phyloP scores from a whole-genome alignment of 2,888 invertebrate species.

The Lottia gigantea region DNA sequence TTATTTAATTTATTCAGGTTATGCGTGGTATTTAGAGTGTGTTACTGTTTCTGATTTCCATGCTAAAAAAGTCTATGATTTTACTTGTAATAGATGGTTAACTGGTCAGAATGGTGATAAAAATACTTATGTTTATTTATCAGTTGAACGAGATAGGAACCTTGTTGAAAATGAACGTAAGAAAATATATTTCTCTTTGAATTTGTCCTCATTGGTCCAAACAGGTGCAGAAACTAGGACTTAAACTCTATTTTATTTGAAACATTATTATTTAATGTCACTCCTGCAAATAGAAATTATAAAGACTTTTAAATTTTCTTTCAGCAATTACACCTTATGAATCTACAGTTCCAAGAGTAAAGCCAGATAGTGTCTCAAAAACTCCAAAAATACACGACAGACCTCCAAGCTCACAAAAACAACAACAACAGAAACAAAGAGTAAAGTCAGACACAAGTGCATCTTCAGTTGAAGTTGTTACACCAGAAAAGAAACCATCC shows the following conservation, averaged over 20 bases:
- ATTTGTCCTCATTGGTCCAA: too few relatives aligned
- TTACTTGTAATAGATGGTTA: constrained; percentile 61
- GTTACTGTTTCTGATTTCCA: constrained; percentile 59
- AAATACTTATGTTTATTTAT: constrained; percentile 56
- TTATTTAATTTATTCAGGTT: constrained; percentile 40
- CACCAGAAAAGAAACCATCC: background rate
- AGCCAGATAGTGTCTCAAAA: background rate
- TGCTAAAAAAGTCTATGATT: constrained; percentile 54
- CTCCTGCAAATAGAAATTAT: too few relatives aligned
- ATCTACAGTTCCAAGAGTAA: background rate
- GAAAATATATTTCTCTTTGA: too few relatives aligned
- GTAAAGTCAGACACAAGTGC: background rate
- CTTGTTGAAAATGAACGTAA: constrained; percentile 49
- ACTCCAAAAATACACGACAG: background rate
- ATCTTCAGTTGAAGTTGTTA: background rate
- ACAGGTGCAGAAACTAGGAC: too few relatives aligned
- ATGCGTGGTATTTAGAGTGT: constrained; percentile 63
- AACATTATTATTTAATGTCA: too few relatives aligned
- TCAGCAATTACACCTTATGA: background rate
- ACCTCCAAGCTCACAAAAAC: background rate
- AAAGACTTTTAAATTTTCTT: too few relatives aligned
- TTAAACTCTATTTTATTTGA: too few relatives aligned
- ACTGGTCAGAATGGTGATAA: constrained; percentile 57
- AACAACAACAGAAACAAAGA: background rate
- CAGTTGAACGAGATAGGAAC: constrained; percentile 46